These are phyloP conservation scores for Glaucidium brasilianum DNA, from an alignment of 2,113 vertebrate species.

Conservation along the genomic window DNA sequence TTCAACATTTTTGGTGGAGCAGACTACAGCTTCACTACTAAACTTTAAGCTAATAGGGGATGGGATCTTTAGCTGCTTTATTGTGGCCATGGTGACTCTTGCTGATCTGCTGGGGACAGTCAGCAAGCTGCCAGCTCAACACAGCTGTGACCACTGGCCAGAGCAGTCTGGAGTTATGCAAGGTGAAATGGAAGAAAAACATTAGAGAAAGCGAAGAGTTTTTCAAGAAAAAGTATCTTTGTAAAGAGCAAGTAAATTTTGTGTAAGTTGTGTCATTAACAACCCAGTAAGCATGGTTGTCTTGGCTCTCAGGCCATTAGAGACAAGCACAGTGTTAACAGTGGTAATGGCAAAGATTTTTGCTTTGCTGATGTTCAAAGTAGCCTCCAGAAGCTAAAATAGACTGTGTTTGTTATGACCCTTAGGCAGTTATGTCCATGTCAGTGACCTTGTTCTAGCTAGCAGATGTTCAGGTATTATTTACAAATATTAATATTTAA, in stretches of 20 bases:
- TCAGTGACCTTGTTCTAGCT: constrained; percentile 44
- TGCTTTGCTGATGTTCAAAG: background rate
- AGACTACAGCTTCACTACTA: background rate
- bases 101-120: background rate
- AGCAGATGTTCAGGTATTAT: constrained; percentile 71
- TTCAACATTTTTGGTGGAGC: background rate
- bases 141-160: background rate
- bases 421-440: constrained; percentile 29
- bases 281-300: background rate
- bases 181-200: background rate
- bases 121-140: background rate
- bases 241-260: background rate
- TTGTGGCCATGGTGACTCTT: accelerated
- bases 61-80: background rate
- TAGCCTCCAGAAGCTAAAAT: background rate
- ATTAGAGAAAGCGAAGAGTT: background rate
- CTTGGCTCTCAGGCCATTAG: constrained; percentile 9
- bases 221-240: background rate
- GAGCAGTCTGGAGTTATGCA: background rate
- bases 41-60: background rate
- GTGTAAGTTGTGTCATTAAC: constrained; percentile 30
- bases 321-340: background rate
- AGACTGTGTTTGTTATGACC: background rate
- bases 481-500: constrained; percentile 65
- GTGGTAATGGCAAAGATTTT: background rate